Evolutionary conservation across 2,113 vertebrate species (phyloP), one percentile per base, ranked within the genome.

Genomic region (Nerophis ophidion): DNA sequence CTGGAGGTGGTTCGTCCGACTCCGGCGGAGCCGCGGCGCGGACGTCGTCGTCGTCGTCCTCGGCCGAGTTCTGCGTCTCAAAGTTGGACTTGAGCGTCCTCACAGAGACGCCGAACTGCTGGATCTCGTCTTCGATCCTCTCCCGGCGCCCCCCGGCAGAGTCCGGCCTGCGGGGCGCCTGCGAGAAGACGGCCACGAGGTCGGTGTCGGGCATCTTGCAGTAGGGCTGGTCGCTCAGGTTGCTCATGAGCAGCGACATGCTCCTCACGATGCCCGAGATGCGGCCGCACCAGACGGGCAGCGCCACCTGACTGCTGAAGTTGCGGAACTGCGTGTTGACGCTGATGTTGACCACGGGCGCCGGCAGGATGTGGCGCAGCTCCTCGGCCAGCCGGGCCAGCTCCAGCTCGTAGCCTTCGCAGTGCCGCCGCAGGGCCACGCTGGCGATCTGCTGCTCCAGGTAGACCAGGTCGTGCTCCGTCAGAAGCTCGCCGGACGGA

Each of bases 401-500:
- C 88, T 98, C 92, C 54, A 86, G 67, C 83, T 93, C 91, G 5
- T 94, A 95, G 48, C 89, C 90, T 56, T 92, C 91, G 19, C 92
- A 93, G 53, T 90, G 90, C 51, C 87, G 91, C 59, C 91, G 88
- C 81, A 93, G 86, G 60, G 92, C 91, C 59, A 97, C 91, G 51
- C 83, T 90, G 36, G 92, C 86, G 48, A 96, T 94, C 68, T 95
- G 93, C 83, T 88, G 81, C 85, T 99, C 96, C 85, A 98, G 76
- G 71, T 93, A 91, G 61, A 90, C 74, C 54, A 98, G 90, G 84
- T 98, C 95, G 0, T 92, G 90, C 79, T 99, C 94, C 0, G 93
- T 95, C 72, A 99, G 86, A 79, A 99, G 89, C 81, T 98, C 96
- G 65, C 96, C 95, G 16, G 92, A 99, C 44, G 95, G 95, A 14